Base-by-base conservation (phyloP, 2,113 vertebrate genomes). In the Toxotes chatareus region DNA sequence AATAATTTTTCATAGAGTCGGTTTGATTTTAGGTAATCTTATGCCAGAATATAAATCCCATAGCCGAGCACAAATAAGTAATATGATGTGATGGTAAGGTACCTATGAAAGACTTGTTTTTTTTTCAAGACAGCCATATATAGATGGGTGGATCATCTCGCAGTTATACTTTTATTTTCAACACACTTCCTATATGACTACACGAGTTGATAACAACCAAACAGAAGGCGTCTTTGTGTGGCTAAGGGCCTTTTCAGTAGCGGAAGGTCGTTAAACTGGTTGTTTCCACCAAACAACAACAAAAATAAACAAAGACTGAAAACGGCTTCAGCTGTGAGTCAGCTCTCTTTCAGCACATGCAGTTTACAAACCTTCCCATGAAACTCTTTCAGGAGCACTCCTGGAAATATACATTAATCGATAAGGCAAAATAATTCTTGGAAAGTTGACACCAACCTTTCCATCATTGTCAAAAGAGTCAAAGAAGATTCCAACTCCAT, bases 401-500 rank as follows among this genome's bases (percentile, higher is more conserved):
- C 8, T 56, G 12, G 6, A 44, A 64, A 64, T 14, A 56, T 19
- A 42, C 27, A 36, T 47, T n/a, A 3, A 40, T 6, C 8, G 17
- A 13, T 16, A 14, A 4, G 27, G 12, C 5, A 42, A 36, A 55
- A 34, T 2, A 34, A 46, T 44, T 2, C 23, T 47, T 36, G n/a
- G 13, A 63, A 23, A 59, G 40, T 4, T 44, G n/a, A 80, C 38
- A 89, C 92, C 27, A 80, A 99, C 98, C 97, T 99, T 99, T 78
- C 96, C 98, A 80, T 99, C 98, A 10, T 99, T 99, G 95, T 99
- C 98, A 91, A 99, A 99, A 3, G 98, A 99, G 92, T 99, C 98
- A 80, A 99, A 99, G 95, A 99, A 99, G 88, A 99, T 86, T 44
- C 98, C 98, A 57, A 99, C 84, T 17, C 98, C 98, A 0, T 97